Evolutionary conservation across 2,113 vertebrate genomes (phyloP), one percentile per base, ranked within the genome.

Genomic region (Festucalex cinctus): DNA sequence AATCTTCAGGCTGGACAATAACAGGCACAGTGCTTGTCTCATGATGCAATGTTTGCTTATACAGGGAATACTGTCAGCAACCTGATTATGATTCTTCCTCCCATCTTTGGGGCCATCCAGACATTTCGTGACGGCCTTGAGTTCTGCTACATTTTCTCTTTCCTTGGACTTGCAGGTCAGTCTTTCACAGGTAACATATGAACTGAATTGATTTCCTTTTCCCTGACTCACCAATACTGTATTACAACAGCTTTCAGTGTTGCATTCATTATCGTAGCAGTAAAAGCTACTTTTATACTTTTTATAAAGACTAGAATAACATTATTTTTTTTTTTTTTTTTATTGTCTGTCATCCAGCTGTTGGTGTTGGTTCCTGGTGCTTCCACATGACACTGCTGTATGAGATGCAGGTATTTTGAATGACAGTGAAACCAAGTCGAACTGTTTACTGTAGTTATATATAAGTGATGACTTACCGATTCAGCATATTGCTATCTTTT

Each of bases 1-100:
- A 65, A 22, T 32, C 2, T 12, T 58, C 17, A 37, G 26, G 13
- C 41, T n/a, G 59, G 6, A 57, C 62, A 54, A 57, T 63, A 65
- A 39, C 39, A 32, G 41, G 63, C 1, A 0, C 43, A 19, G 16
- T 44, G 36, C n/a, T 71, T 9, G 17, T 56, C n/a, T 65, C 7
- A 22, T 66, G 12, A 65, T 20, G 62, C 37, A 12, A 57, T 85
- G 69, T 75, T 80, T 82, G 86, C 9, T 79, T 73, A 14, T 80
- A 9, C 86, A 99, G 97, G 97, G 97, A 99, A 99, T 91, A 99
- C 97, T 56, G 93, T 99, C 88, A 98, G 96, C 89, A 99, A 99
- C 90, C 92, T 99, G 92, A 96, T 99, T 80, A 98, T 99, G 95
- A 98, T 99, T 85, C 88, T 99, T 81, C 96, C 97, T 92, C 97